phyloP scores from a whole-genome alignment of 2,888 invertebrate genomes.

The Dermolepida albohirtum region DNA sequence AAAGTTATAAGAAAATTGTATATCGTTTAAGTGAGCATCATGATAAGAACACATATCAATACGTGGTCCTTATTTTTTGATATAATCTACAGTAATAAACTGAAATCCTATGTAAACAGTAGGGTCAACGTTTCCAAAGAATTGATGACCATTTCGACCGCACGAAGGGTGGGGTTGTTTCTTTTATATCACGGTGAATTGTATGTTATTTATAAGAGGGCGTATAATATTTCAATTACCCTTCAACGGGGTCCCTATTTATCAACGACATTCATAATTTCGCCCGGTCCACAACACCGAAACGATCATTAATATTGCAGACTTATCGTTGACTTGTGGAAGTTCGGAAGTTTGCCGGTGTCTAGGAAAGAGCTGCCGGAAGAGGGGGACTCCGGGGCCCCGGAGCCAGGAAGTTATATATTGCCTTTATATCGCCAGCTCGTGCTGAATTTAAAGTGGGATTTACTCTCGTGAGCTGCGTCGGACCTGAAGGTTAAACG shows the following conservation, averaged over 20 bases:
- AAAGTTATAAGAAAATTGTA: too few relatives aligned
- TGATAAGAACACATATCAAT: too few relatives aligned
- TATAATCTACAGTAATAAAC: constrained; percentile 26
- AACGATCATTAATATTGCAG: constrained; percentile 54
- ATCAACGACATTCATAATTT: constrained; percentile 51
- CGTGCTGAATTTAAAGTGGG: constrained; percentile 55
- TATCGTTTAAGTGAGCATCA: too few relatives aligned
- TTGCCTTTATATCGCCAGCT: constrained; percentile 51
- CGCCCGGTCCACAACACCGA: constrained; percentile 39
- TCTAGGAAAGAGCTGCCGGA: constrained; percentile 49
- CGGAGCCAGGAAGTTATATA: constrained; percentile 50
- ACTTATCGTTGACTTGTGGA: constrained; percentile 48
- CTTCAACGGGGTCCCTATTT: constrained; percentile 44
- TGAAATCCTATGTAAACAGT: constrained; percentile 23
- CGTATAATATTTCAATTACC: constrained; percentile 46
- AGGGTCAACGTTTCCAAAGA: constrained; percentile 19
- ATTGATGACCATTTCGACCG: constrained; percentile 12
- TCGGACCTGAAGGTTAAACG: constrained; percentile 39
- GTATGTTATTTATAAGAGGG: constrained; percentile 30
- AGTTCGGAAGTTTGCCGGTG: constrained; percentile 49
- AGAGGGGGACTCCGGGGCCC: constrained; percentile 39
- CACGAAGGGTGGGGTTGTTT: neutral
- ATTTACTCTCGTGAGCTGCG: constrained; percentile 46
- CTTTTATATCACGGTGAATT: constrained; percentile 1
- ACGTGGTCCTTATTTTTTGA: neutral